Percentiles rank a stretch among this genome's conserved stretches.
phyloP scores from a whole-genome alignment of 2,113 vertebrate genomes.

The Eurystomus gularis region DNA sequence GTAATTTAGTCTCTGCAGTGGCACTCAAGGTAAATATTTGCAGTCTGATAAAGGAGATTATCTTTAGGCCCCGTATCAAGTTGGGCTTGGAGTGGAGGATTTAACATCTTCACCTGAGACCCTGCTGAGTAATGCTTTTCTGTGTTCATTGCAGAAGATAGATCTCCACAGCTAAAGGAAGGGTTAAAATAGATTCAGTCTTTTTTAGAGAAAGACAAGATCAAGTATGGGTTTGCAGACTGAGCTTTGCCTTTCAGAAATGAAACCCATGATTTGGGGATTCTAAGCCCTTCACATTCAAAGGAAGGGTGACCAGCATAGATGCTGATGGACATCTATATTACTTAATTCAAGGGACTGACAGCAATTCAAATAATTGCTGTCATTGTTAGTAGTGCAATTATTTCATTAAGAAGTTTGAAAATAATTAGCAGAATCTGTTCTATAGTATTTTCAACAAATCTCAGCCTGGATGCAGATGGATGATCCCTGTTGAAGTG shows the following conservation, averaged over 20 bases:
- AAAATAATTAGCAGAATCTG: neutral
- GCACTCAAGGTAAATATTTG: neutral
- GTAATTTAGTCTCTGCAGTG: neutral
- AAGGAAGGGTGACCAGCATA: neutral
- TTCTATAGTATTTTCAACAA: neutral
- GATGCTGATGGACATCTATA: neutral
- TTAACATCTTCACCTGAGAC: neutral
- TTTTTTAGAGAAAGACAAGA: neutral
- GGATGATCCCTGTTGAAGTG: neutral
- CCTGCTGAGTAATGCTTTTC: neutral
- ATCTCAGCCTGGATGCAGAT: neutral
- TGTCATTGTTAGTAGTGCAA: neutral
- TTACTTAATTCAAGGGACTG: neutral
- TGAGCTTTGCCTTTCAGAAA: neutral
- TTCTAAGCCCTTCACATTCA: neutral
- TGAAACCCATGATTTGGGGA: neutral
- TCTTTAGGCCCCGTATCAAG: neutral
- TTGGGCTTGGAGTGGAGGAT: neutral
- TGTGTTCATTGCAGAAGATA: neutral
- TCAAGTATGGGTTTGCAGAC: neutral
- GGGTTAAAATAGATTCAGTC: neutral
- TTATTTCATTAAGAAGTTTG: neutral
- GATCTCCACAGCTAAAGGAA: neutral
- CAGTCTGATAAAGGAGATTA: neutral
- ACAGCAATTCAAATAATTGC: neutral